Percentiles rank a stretch among this genome's conserved stretches.
These are phyloP conservation scores for Euwallacea fornicatus DNA, from an alignment of 1,140 invertebrate genomes.

Conservation along the genomic window DNA sequence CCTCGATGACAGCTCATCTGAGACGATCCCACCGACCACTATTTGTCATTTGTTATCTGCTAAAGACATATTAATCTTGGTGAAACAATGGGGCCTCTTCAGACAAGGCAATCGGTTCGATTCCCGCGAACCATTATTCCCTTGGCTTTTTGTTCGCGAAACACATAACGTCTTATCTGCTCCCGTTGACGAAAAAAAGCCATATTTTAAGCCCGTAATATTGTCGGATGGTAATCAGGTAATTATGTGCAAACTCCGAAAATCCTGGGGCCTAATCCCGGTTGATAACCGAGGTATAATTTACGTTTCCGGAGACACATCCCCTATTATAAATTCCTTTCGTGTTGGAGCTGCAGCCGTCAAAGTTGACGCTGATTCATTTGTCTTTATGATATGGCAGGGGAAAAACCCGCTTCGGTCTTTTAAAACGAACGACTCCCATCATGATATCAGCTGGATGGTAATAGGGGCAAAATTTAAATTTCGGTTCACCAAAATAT, in stretches of 20 bases:
- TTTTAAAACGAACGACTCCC: conserved; percentile 11
- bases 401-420: conserved; percentile 16
- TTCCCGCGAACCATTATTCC: conserved; percentile 7
- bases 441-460: too few relatives aligned
- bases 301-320: conserved; percentile 19
- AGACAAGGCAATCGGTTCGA: conserved; percentile 14
- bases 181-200: too few relatives aligned
- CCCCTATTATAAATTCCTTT: conserved; percentile 15
- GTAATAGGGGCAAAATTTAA: too few relatives aligned
- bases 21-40: conserved; percentile 9
- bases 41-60: conserved; percentile 40
- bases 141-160: too few relatives aligned
- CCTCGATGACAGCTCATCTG: conserved; percentile 23
- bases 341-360: conserved; percentile 14
- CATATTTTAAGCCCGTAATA: too few relatives aligned
- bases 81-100: conserved; percentile 20
- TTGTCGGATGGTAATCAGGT: background rate
- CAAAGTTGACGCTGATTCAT: conserved; percentile 23
- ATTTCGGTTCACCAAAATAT: too few relatives aligned
- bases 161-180: too few relatives aligned
- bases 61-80: conserved; percentile 42
- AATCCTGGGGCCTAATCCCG: background rate
- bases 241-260: conserved; percentile 9
- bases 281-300: conserved; percentile 4
- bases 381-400: conserved; percentile 23